Conservation (phyloP, 2,797 vertebrate genomes). For the Schizopygopsis pylzovi region DNA sequence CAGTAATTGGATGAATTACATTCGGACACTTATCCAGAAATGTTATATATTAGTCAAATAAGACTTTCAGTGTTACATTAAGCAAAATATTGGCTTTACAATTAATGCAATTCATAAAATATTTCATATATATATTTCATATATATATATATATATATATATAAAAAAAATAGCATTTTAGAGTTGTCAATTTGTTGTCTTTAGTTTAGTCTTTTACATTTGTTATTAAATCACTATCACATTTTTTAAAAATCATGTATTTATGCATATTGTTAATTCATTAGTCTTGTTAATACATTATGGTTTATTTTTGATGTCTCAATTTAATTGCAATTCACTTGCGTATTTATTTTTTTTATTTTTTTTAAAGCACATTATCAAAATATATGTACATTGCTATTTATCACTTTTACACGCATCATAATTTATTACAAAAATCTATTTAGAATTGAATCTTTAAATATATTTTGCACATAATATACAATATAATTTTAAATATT, state of each 20-base stretch:
- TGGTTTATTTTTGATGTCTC: neutral
- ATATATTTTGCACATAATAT: neutral
- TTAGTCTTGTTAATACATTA: no score
- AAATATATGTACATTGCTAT: neutral
- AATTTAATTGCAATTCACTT: neutral
- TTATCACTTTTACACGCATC: neutral
- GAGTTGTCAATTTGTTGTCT: no score
- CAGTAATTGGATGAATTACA: neutral
- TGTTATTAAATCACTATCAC: neutral
- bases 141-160: no score
- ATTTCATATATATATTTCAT: no score
- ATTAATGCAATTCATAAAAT: neutral
- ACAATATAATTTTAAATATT: neutral
- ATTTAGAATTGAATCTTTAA: neutral
- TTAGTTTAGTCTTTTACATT: no score
- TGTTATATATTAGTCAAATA: no score
- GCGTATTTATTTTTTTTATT: rapidly evolving
- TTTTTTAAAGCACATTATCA: neutral
- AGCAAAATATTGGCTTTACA: neutral
- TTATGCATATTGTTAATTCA: neutral
- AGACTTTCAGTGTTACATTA: neutral
- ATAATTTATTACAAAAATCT: neutral
- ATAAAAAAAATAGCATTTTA: no score
- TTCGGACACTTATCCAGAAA: neutral
- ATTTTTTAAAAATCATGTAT: neutral